Conservation (phyloP, 2,888 invertebrate genomes). For the Mimumesa dahlbomi region DNA sequence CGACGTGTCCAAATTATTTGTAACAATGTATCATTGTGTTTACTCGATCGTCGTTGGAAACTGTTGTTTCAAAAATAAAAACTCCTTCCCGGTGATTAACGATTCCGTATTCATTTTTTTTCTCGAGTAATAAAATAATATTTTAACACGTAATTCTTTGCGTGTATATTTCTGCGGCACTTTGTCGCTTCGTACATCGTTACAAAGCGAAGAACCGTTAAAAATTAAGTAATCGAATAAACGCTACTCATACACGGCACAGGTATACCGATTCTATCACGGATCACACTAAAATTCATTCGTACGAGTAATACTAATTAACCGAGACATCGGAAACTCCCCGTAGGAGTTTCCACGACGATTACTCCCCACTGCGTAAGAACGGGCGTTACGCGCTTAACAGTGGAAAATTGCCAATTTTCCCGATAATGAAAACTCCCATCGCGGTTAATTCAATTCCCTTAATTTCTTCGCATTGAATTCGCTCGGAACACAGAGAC, state of each 20-base stretch:
- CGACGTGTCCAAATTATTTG: not conserved
- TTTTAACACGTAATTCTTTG: too few relatives aligned
- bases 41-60: not conserved
- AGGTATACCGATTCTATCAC: constrained; percentile 23
- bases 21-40: not conserved
- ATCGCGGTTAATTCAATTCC: constrained; percentile 77
- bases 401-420: constrained; percentile 79
- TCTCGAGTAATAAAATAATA: too few relatives aligned
- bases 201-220: constrained; percentile 37
- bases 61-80: too few relatives aligned
- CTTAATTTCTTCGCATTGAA: constrained; percentile 76
- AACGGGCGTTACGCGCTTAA: constrained; percentile 68
- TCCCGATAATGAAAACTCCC: constrained; percentile 79
- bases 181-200: constrained; percentile 32
- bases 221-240: constrained; percentile 54
- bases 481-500: constrained; percentile 61
- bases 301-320: constrained; percentile 65
- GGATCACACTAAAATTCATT: constrained; percentile 60
- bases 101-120: too few relatives aligned
- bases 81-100: too few relatives aligned
- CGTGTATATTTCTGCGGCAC: constrained; percentile 8
- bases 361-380: constrained; percentile 63
- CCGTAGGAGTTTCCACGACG: constrained; percentile 64
- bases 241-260: constrained; percentile 13
- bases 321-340: constrained; percentile 61